Base-by-base conservation (phyloP, 2,113 vertebrate species). In the Microtus montanus region DNA sequence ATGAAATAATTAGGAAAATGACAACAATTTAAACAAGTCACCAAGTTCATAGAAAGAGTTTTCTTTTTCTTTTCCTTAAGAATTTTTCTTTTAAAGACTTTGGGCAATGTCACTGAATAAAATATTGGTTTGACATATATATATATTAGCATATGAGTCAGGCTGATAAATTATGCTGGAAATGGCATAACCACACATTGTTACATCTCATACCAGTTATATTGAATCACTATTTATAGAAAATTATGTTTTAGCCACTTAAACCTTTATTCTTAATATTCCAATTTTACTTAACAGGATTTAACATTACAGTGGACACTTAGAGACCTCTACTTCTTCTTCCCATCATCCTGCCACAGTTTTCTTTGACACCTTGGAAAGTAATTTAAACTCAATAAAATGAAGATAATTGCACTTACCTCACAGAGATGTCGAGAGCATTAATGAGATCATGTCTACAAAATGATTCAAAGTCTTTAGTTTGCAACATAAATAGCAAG, bases 391-490 rank as follows among this genome's bases (percentile, higher is more conserved):
- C 96, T 96, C 95, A 97, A 96, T 96, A 98, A 97, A 97, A 97
- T 85, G 90, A 95, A 97, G 97, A 97, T 98, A 98, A 97, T 98
- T 97, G 93, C 96, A 96, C 96, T 97, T 97, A 97, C 96, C 93
- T 97, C 97, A 96, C 91, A 93, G 88, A 96, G 89, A 95, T 95
- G 87, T 77, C 84, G 89, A 90, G 91, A 73, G 80, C 93, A 54
- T 97, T 98, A 97, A 98, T 98, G 97, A 97, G 94, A 98, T 97
- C 97, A 98, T 96, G 97, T 97, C 97, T 98, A 90, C 93, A 95
- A 95, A 96, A 87, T 97, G 96, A 97, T 97, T 96, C 95, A 96
- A 95, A 97, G 95, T 96, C 95, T 96, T 97, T 94, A 92, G 87
- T 95, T 96, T 96, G 94, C 95, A 93, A 94, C 96, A 98, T 97